These are phyloP conservation scores for Drosophila varians DNA, from an alignment of 1,140 invertebrate genomes.

Conservation along the genomic window DNA sequence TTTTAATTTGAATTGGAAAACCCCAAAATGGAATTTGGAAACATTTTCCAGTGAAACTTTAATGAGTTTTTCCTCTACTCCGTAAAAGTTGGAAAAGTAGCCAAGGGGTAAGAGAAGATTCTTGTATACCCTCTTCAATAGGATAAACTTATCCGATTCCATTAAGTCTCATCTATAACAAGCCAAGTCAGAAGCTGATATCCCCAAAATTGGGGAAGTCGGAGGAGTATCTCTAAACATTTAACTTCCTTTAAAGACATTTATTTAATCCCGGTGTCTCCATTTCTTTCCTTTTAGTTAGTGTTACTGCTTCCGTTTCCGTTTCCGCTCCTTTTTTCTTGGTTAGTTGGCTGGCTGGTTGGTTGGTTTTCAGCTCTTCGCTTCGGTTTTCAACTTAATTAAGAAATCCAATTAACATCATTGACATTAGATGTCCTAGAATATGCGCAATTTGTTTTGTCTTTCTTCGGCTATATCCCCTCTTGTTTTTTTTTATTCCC, in stretches of 20 bases:
- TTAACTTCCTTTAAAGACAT: background rate
- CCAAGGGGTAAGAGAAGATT: too few relatives aligned
- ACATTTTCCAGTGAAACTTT: background rate
- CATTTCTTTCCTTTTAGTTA: background rate
- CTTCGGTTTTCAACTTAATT: conserved; percentile 71
- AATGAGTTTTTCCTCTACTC: background rate
- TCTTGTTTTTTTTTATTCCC: background rate
- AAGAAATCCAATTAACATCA: conserved; percentile 80
- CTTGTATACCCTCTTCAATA: too few relatives aligned
- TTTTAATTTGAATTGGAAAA: background rate
- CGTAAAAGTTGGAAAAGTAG: background rate
- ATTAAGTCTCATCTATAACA: too few relatives aligned
- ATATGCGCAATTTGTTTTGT: conserved; percentile 75
- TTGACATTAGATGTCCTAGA: conserved; percentile 73
- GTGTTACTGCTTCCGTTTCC: conserved; percentile 2
- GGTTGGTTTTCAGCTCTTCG: conserved; percentile 2
- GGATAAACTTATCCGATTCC: too few relatives aligned
- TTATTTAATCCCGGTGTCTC: background rate
- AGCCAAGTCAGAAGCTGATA: too few relatives aligned
- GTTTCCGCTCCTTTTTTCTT: background rate
- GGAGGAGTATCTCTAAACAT: too few relatives aligned
- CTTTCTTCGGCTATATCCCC: conserved; percentile 26
- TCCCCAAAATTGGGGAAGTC: too few relatives aligned
- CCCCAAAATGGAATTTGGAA: background rate
- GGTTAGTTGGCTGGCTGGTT: background rate